Evolutionary conservation across 1,140 invertebrate genomes (phyloP).

Genomic region (Lepidurus packardi): DNA sequence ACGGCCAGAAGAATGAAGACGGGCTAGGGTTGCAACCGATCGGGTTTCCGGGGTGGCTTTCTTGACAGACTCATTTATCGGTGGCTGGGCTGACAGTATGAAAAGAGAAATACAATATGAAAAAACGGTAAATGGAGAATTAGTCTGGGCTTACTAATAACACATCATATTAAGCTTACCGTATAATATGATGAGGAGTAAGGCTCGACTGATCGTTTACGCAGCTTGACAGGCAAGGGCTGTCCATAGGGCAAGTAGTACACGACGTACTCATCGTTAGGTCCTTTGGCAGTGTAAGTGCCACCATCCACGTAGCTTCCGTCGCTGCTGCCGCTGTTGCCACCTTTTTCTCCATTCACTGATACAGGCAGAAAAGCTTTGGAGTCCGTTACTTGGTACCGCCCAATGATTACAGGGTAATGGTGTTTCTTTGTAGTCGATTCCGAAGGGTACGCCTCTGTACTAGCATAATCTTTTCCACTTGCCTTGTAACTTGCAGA

Average conservation of each 20-base stretch:
- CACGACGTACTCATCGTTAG: slow-evolving; percentile 34
- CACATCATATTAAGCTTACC: background rate
- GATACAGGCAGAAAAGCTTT: slow-evolving; percentile 33
- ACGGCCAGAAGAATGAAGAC: no score
- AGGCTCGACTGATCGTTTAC: background rate
- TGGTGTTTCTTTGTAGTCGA: slow-evolving; percentile 21
- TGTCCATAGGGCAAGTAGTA: slow-evolving; percentile 36
- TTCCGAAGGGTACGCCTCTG: background rate
- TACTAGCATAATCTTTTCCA: slow-evolving; percentile 23
- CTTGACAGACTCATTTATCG: no score
- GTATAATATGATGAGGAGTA: background rate
- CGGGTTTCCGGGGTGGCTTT: no score
- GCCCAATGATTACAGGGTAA: slow-evolving; percentile 35
- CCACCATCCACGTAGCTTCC: slow-evolving; percentile 7
- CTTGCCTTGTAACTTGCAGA: slow-evolving; percentile 21
- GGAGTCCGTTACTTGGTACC: slow-evolving; percentile 35
- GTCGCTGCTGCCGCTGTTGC: background rate
- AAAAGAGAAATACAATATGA: no score
- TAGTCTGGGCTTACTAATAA: no score
- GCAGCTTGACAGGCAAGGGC: slow-evolving; percentile 33
- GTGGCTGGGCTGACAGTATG: no score
- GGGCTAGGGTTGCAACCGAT: no score
- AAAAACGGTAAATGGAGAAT: no score
- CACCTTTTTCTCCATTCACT: slow-evolving; percentile 23
- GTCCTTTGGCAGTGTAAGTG: slow-evolving; percentile 26